Base-by-base conservation (phyloP, 1,140 invertebrate species). In the Trichomalopsis sarcophagae region DNA sequence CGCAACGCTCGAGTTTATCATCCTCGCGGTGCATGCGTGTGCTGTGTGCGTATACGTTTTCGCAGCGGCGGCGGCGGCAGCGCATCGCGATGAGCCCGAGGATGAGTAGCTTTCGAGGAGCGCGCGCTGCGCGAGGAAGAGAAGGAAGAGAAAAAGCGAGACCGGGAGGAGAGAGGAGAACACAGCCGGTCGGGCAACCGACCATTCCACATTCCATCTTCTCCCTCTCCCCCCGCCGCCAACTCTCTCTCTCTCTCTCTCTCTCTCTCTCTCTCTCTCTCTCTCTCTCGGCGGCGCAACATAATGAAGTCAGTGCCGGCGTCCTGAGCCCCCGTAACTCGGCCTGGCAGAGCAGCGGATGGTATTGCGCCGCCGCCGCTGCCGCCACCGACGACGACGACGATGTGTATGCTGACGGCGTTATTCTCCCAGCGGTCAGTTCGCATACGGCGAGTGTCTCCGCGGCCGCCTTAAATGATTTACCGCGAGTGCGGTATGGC, bases 241-340 rank as follows among this genome's bases (percentile, higher is more conserved):
- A 33, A 23, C 81, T 84, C 78, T 17, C 33, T 62, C 71, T 85
- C 71, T 55, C 47, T 81, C 86, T 78, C 74, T 82, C 47, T 50
- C 14, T 3, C 47, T 11, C 47, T 50, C 47, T 50, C 47, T 50
- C 47, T 50, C 47, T 50, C 47, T 7, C 47, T 50, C 10, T 62
- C 17, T 62, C 55, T 62, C 55, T 62, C 55, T 7, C 55, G 0
- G 55, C 14, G 55, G 40, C 55, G 55, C 55, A 62, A 88, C 89
- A 91, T 92, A 92, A 92, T 92, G 91, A 92, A 92, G 91, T 91
- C 91, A 90, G 91, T 90, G 88, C 89, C 87, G 88, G 89, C 89
- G 89, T 91, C 91, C 55, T 62, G 55, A 62, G 55, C 14, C 14
- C 4, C 17, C 6, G 17, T 62, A n/a, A 62, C n/a, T 21, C 55